A percentile compares a stretch with the other conserved stretches of the same genome.
Evolutionary conservation across 2,888 invertebrate species (phyloP).

Genomic region (Tromatobia lineatoria): DNA sequence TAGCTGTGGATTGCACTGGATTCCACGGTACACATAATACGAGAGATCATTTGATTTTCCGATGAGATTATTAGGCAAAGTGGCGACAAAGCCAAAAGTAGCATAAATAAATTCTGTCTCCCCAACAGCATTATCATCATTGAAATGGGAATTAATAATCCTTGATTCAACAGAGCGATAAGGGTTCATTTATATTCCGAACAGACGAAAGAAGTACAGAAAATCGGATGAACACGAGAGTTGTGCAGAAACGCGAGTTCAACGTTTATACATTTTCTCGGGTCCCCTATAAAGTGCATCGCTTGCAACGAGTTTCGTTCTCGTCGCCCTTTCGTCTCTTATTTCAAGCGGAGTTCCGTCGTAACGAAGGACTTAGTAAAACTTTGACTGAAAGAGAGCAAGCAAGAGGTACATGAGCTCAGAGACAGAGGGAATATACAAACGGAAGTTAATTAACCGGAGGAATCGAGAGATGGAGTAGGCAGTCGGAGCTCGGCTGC

Average conservation of each 20-base stretch:
- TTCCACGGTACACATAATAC: constrained; percentile 29
- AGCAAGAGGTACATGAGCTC: constrained; percentile 28
- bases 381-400: constrained; percentile 49
- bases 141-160: constrained; percentile 19
- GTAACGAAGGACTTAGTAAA: constrained; percentile 68
- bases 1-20: constrained; percentile 14
- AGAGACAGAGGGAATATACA: constrained; percentile 67
- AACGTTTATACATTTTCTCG: constrained; percentile 44
- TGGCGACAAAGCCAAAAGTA: not conserved
- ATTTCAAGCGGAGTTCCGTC: constrained; percentile 60
- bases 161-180: not conserved
- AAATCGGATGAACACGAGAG: constrained; percentile 45
- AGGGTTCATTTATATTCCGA: constrained; percentile 18
- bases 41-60: constrained; percentile 47
- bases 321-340: constrained; percentile 50
- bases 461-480: constrained; percentile 52
- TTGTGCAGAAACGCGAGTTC: constrained; percentile 21
- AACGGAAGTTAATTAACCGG: constrained; percentile 69
- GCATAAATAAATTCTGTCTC: not conserved
- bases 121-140: constrained; percentile 16
- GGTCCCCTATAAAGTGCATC: constrained; percentile 44
- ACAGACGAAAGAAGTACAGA: constrained; percentile 31
- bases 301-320: constrained; percentile 51
- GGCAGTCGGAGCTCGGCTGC: constrained; percentile 52
- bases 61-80: constrained; percentile 27